These are phyloP conservation scores for Watsonalla binaria DNA, from an alignment of 2,888 invertebrate genomes.

Conservation along the genomic window DNA sequence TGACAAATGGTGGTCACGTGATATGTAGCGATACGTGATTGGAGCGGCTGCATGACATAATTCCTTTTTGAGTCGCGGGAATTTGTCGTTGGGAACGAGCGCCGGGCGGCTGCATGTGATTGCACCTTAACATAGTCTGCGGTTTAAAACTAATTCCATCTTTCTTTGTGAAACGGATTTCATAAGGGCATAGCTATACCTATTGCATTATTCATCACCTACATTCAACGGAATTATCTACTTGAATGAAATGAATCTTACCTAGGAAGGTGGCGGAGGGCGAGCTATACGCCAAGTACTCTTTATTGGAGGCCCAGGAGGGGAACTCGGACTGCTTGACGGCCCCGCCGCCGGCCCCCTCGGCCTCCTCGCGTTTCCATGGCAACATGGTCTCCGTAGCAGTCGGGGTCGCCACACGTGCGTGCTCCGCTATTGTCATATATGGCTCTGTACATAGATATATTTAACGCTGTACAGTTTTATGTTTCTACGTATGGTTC, in stretches of 20 bases:
- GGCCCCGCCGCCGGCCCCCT: conserved; percentile 82
- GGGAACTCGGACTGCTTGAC: conserved; percentile 93
- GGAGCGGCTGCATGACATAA: no score
- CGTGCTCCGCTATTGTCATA: conserved; percentile 80
- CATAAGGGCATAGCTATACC: no score
- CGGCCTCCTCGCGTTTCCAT: conserved; percentile 93
- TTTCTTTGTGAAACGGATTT: no score
- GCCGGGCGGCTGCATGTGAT: no score
- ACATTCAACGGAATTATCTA: no score
- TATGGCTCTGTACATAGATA: conserved; percentile 46
- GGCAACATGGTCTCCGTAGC: conserved; percentile 94
- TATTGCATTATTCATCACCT: no score
- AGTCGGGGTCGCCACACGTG: conserved; percentile 90
- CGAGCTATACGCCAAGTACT: conserved; percentile 94
- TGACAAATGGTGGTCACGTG: no score
- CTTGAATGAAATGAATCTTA: conserved; percentile 56
- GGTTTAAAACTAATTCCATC: no score
- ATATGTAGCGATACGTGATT: no score
- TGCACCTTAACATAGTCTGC: no score
- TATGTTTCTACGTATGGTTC: background rate
- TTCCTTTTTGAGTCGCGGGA: no score
- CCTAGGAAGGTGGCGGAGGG: conserved; percentile 95
- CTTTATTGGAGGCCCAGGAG: conserved; percentile 96
- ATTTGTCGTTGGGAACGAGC: no score
- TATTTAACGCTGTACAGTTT: background rate